These are phyloP conservation scores for Vollenhovia emeryi DNA, from an alignment of 1,140 invertebrate genomes.

Conservation along the genomic window DNA sequence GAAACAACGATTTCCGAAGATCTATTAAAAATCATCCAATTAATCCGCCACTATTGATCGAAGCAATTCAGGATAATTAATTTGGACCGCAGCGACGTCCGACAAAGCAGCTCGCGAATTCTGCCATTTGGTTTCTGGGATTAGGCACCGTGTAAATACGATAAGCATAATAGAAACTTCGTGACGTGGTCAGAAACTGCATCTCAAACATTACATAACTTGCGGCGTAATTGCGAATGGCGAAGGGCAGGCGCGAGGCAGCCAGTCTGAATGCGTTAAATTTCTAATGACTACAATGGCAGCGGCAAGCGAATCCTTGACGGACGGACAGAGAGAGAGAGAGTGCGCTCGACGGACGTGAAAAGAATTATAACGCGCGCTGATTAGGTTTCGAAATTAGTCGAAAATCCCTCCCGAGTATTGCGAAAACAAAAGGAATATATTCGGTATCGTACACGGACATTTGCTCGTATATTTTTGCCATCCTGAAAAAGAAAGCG, in stretches of 20 bases:
- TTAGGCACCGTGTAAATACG: conserved; percentile 44
- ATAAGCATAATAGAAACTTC: conserved; percentile 49
- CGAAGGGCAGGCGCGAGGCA: background rate
- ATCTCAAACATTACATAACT: conserved; percentile 51
- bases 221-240: conserved; percentile 37
- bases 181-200: background rate
- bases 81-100: background rate
- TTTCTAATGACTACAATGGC: conserved; percentile 33
- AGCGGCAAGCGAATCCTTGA: background rate
- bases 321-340: background rate
- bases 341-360: background rate
- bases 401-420: background rate
- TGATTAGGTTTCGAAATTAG: background rate
- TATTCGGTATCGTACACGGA: background rate
- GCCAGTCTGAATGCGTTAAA: conserved; percentile 30
- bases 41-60: background rate
- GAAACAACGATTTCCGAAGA: background rate
- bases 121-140: background rate
- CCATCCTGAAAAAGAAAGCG: background rate
- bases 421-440: background rate
- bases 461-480: background rate
- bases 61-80: conserved; percentile 32
- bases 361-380: background rate
- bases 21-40: background rate
- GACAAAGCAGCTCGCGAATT: conserved; percentile 21